phyloP scores from a whole-genome alignment of 2,888 invertebrate genomes.

The Morinoia aosen region DNA sequence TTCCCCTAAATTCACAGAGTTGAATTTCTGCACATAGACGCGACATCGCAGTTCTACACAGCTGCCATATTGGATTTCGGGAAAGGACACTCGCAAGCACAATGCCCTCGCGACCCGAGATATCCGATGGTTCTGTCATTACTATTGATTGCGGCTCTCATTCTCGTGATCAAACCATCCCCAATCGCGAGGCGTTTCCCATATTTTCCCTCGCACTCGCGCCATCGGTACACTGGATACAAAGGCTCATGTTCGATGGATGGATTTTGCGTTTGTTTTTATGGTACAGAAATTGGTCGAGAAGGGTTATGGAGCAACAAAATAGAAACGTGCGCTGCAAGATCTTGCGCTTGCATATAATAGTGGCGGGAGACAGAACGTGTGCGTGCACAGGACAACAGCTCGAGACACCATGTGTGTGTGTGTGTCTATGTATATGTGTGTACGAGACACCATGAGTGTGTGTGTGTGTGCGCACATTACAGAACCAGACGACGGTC shows the following conservation, averaged over 20 bases:
- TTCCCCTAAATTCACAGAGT: background rate
- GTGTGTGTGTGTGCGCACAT: background rate
- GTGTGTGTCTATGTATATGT: background rate
- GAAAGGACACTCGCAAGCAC: background rate
- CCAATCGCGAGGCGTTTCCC: background rate
- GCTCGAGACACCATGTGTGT: background rate
- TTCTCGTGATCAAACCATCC: conserved; percentile 2
- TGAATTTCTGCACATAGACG: background rate
- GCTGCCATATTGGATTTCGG: background rate
- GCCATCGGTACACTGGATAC: too few relatives aligned
- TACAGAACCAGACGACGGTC: background rate
- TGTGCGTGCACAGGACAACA: background rate
- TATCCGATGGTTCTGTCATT: background rate
- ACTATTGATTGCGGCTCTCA: conserved; percentile 5
- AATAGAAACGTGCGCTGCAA: too few relatives aligned
- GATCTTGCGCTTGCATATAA: background rate
- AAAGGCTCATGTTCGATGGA: too few relatives aligned
- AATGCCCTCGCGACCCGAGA: background rate
- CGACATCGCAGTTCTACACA: background rate
- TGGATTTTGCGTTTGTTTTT: too few relatives aligned
- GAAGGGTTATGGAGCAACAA: too few relatives aligned
- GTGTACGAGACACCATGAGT: background rate
- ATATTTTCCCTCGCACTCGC: too few relatives aligned
- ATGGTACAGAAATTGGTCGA: too few relatives aligned
- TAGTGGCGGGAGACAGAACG: background rate